Base-by-base conservation (phyloP, 2,113 vertebrate genomes). In the Prunella fulvescens region DNA sequence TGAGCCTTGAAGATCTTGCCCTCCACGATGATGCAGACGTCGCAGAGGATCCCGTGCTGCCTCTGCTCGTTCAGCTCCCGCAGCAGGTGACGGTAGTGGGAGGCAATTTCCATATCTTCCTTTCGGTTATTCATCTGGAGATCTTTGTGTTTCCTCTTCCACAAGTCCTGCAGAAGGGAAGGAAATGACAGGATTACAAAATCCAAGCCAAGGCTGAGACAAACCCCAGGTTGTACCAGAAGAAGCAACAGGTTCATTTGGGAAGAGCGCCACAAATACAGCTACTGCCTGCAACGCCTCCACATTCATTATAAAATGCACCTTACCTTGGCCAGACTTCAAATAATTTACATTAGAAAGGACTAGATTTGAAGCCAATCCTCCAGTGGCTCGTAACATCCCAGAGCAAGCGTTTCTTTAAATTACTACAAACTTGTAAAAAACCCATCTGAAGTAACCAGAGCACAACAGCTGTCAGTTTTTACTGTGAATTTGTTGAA, bases 81-180 rank as follows among this genome's bases (percentile, higher is more conserved):
- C 85, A 99, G 99, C 97, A 99, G 99, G 77, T 99, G 99, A 74
- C 99, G 98, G 97, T 99, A 99, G 98, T 99, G 99, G 97, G 99
- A 99, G 70, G 99, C 96, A 95, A 99, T 99, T 98, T 99, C 99
- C 99, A 99, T 99, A 93, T 99, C 99, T 98, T 99, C 99, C 97
- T 99, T 99, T 88, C 98, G 98, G 98, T 99, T 99, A 98, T 99
- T 99, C 99, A 99, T 99, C 70, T 97, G 99, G 98, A 97, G 98
- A 97, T 97, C 96, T 95, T 96, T 97, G 94, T 93, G 97, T 77
- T 70, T 97, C 98, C 97, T 97, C 97, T 98, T 97, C 98, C 98
- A 98, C 94, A 97, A 96, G 83, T 96, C 97, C 99, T 99, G 98
- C 0, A 26, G 3, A 37, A 88, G 89, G 76, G 87, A 86, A 64